phyloP scores from a whole-genome alignment of 2,113 vertebrate genomes.

The Heterotilapia buettikoferi region DNA sequence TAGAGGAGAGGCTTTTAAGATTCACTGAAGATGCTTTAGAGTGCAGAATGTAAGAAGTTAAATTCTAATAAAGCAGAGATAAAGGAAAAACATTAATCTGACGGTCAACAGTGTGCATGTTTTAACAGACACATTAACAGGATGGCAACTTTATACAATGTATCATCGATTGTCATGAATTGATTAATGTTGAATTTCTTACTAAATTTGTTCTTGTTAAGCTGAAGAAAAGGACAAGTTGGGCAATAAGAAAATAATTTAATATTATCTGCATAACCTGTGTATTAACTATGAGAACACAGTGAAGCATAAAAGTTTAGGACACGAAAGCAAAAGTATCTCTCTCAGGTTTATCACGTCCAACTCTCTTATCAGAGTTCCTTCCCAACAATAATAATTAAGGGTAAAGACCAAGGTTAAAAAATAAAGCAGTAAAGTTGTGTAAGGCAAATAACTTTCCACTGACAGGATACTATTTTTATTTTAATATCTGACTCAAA shows the following conservation, averaged over 20 bases:
- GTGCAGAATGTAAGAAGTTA: neutral
- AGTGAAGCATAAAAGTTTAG: fast-evolving
- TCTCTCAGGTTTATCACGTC: fast-evolving
- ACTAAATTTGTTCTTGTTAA: fast-evolving
- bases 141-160: fast-evolving
- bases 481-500: neutral
- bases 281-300: fast-evolving
- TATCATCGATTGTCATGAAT: fast-evolving
- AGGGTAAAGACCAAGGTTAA: fast-evolving
- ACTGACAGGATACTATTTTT: neutral
- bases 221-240: neutral
- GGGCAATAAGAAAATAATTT: fast-evolving
- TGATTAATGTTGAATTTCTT: fast-evolving
- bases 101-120: fast-evolving
- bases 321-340: neutral
- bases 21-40: fast-evolving
- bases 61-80: fast-evolving
- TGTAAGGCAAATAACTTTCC: neutral
- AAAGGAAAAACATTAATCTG: neutral
- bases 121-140: fast-evolving
- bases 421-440: neutral
- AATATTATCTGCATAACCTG: fast-evolving
- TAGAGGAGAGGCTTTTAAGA: fast-evolving
- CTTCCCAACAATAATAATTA: fast-evolving
- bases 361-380: neutral